Evolutionary conservation across 2,888 invertebrate species (phyloP), one percentile per base, ranked within the genome.

Genomic region (Synanthedon andrenaeformis): DNA sequence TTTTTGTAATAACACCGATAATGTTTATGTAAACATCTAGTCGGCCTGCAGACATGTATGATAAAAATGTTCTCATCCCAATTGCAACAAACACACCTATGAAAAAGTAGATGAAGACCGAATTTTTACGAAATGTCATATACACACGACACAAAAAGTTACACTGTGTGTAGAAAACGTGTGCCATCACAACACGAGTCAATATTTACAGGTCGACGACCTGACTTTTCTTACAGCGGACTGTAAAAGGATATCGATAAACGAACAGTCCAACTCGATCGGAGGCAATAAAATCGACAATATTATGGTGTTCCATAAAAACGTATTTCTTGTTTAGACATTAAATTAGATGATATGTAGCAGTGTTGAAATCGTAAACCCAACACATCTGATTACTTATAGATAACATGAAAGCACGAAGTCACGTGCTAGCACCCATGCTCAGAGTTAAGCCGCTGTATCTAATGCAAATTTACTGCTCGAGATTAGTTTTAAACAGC

Each of bases 171-270:
- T 66, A 72, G 69, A 35, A 79, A 70, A 71, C 71, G 69, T 75
- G 70, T 79, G 69, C 77, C 76, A 69, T 63, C 59, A 61, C 62
- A 67, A 74, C 76, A 77, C 76, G 74, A 77, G 79, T 82, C 76
- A 84, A 84, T 82, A 83, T 83, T 82, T 71, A 73, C 69, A 72
- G 82, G 80, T 81, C 70, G 67, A 70, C 70, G 82, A 82, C 77
- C 81, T 62, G 62, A 67, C 68, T 74, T 72, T 71, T 70, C 56
- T 55, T 49, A 12, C 17, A 12, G 8, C 12, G 8, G 3, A 49
- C 12, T 13, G 13, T 49, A 49, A 45, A 8, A 49, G 49, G 49
- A 49, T 17, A 17, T 49, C 11, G 17, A 23, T 49, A 17, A 49
- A 17, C 17, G 49, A 17, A 49, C 14, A 45, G 14, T 45, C 6